These are phyloP conservation scores for Amazona guildingii DNA, from an alignment of 2,113 vertebrate genomes.

Conservation along the genomic window DNA sequence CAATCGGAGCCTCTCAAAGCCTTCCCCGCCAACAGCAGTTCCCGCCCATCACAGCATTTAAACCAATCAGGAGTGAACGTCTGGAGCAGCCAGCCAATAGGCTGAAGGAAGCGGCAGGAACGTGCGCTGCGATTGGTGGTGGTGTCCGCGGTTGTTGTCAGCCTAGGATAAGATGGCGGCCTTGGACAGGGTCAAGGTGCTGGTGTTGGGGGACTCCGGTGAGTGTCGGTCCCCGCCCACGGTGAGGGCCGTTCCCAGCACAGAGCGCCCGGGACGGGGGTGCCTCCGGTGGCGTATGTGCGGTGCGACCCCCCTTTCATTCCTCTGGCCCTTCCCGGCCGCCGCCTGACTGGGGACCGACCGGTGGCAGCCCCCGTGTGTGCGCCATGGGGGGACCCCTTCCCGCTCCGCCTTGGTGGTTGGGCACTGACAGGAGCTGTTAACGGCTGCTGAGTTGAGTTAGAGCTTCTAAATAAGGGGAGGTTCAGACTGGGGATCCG, in stretches of 20 bases:
- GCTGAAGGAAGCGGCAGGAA: fast-evolving
- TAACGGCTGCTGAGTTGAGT: background rate
- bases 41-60: fast-evolving
- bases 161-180: slow-evolving; percentile 84
- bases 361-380: too few species aligned
- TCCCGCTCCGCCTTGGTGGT: background rate
- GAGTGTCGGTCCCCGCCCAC: slow-evolving; percentile 29
- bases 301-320: background rate
- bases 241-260: background rate
- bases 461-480: background rate
- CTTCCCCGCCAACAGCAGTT: too few species aligned
- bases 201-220: slow-evolving; percentile 97
- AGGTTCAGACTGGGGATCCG: too few species aligned
- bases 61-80: fast-evolving
- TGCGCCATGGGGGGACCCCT: background rate
- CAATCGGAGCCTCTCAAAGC: fast-evolving
- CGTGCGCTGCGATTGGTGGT: background rate
- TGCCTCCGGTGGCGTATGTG: too few species aligned
- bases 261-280: background rate
- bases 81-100: background rate
- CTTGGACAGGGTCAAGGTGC: slow-evolving; percentile 91
- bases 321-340: too few species aligned
- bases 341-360: too few species aligned
- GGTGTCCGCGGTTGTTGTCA: background rate
- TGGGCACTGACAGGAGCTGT: background rate